A percentile compares a stretch with the other conserved stretches of the same genome.
phyloP scores from a whole-genome alignment of 2,888 invertebrate genomes.

The Heliconius aoede region DNA sequence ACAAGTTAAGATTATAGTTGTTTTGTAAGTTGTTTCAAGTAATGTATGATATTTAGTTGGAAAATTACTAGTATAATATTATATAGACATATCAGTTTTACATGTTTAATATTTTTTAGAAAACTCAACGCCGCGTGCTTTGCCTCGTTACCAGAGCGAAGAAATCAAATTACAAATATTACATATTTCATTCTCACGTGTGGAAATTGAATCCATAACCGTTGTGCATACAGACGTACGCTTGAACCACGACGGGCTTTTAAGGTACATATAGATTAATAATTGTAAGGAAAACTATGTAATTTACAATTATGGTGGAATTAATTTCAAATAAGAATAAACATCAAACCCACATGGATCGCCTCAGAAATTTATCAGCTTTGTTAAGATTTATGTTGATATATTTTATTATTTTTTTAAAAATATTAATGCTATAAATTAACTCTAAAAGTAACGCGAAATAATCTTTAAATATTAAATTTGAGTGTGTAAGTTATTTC shows the following conservation, averaged over 20 bases:
- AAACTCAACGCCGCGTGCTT: too few species aligned
- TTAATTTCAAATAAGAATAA: background rate
- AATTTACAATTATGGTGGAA: background rate
- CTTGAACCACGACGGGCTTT: too few species aligned
- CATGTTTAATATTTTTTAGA: too few species aligned
- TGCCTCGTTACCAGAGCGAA: too few species aligned
- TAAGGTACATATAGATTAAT: too few species aligned
- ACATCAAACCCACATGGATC: background rate
- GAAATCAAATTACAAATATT: too few species aligned
- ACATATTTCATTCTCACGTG: too few species aligned
- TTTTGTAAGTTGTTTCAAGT: background rate
- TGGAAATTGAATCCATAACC: too few species aligned
- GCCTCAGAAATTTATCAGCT: background rate
- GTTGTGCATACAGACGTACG: too few species aligned
- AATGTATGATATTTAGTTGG: background rate
- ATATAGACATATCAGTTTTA: background rate
- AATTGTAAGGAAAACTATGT: too few species aligned
- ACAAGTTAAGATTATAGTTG: slow-evolving; percentile 34
- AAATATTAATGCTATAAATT: background rate
- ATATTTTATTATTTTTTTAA: background rate
- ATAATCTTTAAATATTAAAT: slow-evolving; percentile 36
- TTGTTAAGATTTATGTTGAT: background rate
- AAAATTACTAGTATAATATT: background rate
- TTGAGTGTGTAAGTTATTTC: slow-evolving; percentile 31
- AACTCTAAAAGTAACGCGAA: background rate